Evolutionary conservation across 2,113 vertebrate species (phyloP), one percentile per base, ranked within the genome.

Genomic region (Hiodon tergisus): DNA sequence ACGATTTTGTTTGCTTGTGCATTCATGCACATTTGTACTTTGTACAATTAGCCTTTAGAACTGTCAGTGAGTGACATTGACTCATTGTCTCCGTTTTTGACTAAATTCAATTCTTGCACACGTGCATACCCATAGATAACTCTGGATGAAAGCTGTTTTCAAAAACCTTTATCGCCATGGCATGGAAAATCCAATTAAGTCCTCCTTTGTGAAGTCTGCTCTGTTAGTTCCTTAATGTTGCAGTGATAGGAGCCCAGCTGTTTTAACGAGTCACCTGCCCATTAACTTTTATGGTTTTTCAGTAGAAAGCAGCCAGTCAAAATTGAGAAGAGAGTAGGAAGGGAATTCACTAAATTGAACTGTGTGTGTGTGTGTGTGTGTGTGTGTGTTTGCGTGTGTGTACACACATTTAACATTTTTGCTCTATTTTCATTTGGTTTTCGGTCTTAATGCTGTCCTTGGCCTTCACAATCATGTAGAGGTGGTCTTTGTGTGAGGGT

Each of bases 191-290:
- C 68, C 53, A 31, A 55, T 69, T 69, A 8, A 54, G 68, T 55
- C 52, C 48, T 11, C 53, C 57, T 70, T 53, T 17, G 16, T 67
- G 50, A 48, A 62, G 61, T 10, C 53, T 51, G 52, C 60, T 47
- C 62, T 66, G 62, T 66, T 67, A 67, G 14, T 16, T 63, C 17
- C 16, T 60, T 63, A 73, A 73, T 73, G 51, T 53, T 46, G 72
- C 61, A 3, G n/a, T 4, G 17, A 46, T 9, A 14, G n/a, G 52
- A 17, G 72, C 11, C 16, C 72, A 55, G 60, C 52, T 73, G 48
- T 11, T 63, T 73, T 73, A 65, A 66, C 48, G 61, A 55, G 61
- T 63, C 72, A 73, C 72, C 72, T 73, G 61, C 61, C 72, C 51
- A 66, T 73, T 55, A 66, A 55, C 16, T 73, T 66, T 55, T 31